Evolutionary conservation across 2,113 vertebrate genomes (phyloP).

Genomic region (Stomatorhinus ivindoensis): DNA sequence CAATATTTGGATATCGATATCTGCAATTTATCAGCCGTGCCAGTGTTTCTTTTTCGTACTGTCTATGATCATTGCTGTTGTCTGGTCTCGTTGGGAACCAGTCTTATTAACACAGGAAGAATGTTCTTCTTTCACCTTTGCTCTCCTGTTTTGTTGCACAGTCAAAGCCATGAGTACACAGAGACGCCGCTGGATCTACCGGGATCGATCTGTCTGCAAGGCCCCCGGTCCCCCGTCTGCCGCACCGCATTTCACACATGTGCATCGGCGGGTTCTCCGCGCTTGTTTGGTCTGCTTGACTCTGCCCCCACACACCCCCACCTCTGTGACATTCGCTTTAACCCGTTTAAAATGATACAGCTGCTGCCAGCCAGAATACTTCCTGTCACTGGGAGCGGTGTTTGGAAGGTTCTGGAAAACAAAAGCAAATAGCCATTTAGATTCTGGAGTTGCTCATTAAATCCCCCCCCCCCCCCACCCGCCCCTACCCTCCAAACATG

Average conservation of each 20-base stretch:
- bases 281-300: background rate
- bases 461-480: no score
- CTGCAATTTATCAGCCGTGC: background rate
- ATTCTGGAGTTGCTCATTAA: background rate
- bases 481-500: background rate
- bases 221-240: background rate
- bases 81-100: slow-evolving; percentile 8
- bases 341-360: background rate
- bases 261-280: background rate
- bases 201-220: background rate
- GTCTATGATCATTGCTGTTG: background rate
- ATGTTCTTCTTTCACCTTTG: slow-evolving; percentile 11
- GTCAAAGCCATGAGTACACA: background rate
- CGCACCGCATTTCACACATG: background rate
- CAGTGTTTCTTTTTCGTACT: background rate
- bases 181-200: background rate
- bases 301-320: background rate
- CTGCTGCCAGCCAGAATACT: background rate
- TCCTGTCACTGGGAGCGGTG: background rate
- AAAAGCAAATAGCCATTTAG: background rate
- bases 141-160: background rate
- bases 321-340: slow-evolving; percentile 42
- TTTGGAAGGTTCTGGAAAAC: background rate
- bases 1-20: background rate
- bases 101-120: slow-evolving; percentile 28